phyloP scores from a whole-genome alignment of 92 coral and sea anemone genomes.

The Porites rus region DNA sequence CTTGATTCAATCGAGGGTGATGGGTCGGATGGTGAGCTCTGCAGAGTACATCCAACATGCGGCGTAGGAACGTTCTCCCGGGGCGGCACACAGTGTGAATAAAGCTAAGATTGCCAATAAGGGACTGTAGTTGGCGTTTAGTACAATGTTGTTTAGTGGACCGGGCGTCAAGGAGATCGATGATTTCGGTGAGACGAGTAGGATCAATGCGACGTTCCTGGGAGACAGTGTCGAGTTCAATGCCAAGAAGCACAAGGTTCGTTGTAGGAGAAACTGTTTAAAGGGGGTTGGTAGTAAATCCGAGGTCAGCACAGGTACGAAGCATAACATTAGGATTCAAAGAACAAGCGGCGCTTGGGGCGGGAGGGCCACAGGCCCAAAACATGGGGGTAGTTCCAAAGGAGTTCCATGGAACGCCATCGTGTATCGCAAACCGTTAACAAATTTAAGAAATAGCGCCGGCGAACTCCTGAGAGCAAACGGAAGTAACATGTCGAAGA shows the following conservation, averaged over 20 bases:
- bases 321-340: slow-evolving; percentile 30
- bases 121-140: no score
- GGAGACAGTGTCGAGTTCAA: slow-evolving; percentile 16
- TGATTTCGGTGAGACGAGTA: slow-evolving; percentile 36
- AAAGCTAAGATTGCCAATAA: slow-evolving; percentile 58
- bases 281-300: slow-evolving; percentile 40
- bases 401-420: slow-evolving; percentile 27
- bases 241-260: slow-evolving; percentile 30
- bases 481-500: slow-evolving; percentile 44
- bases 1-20: slow-evolving; percentile 50
- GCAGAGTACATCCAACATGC: slow-evolving; percentile 61
- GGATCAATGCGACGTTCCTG: slow-evolving; percentile 44
- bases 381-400: slow-evolving; percentile 63
- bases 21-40: slow-evolving; percentile 44
- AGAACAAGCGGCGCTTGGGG: slow-evolving; percentile 23
- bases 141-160: no score
- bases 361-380: slow-evolving; percentile 28
- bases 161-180: no score
- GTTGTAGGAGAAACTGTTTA: slow-evolving; percentile 48
- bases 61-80: slow-evolving; percentile 61
- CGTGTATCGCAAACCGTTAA: slow-evolving; percentile 12
- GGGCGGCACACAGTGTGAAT: slow-evolving; percentile 59
- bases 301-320: slow-evolving; percentile 28
- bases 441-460: slow-evolving; percentile 37
- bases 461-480: slow-evolving; percentile 60